Conservation (phyloP, 2,888 invertebrate species). For the Rhamnusium bicolor region DNA sequence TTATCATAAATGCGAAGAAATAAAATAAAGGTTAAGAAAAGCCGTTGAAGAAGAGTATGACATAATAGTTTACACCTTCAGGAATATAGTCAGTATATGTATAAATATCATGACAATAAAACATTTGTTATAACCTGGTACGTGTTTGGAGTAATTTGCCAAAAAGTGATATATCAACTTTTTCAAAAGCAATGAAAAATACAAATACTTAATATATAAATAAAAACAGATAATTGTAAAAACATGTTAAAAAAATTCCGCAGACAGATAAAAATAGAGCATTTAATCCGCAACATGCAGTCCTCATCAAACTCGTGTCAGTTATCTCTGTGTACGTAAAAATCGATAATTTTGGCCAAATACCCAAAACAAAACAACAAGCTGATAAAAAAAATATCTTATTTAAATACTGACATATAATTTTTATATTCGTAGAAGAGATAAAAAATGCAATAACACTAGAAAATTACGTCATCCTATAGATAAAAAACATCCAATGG, state of each 20-base stretch:
- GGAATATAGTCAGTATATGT: too few species aligned
- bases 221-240: neutral
- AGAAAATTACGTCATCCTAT: neutral
- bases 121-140: too few species aligned
- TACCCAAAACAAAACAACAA: conserved; percentile 11
- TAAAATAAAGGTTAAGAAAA: too few species aligned
- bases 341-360: conserved; percentile 12
- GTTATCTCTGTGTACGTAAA: neutral
- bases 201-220: too few species aligned
- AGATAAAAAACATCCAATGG: conserved; percentile 11
- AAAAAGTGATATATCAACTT: too few species aligned
- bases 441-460: conserved; percentile 12
- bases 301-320: neutral
- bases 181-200: too few species aligned
- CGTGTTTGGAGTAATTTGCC: too few species aligned
- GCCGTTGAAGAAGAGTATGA: too few species aligned
- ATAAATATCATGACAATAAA: too few species aligned
- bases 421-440: conserved; percentile 2
- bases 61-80: too few species aligned
- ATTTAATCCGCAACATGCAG: neutral
- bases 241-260: neutral
- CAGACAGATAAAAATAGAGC: neutral
- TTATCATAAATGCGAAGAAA: too few species aligned
- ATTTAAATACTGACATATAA: conserved; percentile 1
- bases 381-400: conserved; percentile 4